These are phyloP conservation scores for Drosophila differens DNA, from an alignment of 2,888 invertebrate species.

Conservation along the genomic window DNA sequence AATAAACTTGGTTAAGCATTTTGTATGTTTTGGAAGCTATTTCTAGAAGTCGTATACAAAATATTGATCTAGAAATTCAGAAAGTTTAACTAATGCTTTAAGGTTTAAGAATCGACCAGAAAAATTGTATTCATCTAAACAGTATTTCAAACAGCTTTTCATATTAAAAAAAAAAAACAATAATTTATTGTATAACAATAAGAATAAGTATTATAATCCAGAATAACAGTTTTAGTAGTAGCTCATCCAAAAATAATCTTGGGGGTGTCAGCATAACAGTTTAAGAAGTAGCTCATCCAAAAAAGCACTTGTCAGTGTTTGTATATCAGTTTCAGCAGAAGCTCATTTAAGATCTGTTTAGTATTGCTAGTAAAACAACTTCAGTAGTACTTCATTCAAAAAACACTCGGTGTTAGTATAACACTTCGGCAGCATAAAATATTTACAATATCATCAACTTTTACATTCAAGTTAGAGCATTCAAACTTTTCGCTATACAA, in stretches of 20 bases:
- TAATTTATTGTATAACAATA: slow-evolving; percentile 3
- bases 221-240: slow-evolving; percentile 2
- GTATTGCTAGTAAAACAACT: background rate
- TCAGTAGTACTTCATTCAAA: background rate
- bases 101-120: background rate
- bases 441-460: background rate
- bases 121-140: background rate
- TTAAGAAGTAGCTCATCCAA: background rate
- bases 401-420: background rate
- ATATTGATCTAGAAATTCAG: background rate
- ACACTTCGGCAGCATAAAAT: background rate
- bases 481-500: slow-evolving; percentile 3
- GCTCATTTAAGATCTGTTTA: background rate
- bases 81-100: background rate
- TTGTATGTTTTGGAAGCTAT: background rate
- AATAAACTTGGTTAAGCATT: slow-evolving; percentile 18
- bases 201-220: slow-evolving; percentile 30
- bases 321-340: background rate
- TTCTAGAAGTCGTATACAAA: slow-evolving; percentile 2
- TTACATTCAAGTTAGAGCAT: background rate
- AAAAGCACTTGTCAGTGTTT: background rate
- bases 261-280: background rate
- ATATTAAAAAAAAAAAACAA: background rate
- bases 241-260: too few relatives aligned
- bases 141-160: slow-evolving; percentile 2